Conservation (phyloP, 2,113 vertebrate species). For the Tichodroma muraria region DNA sequence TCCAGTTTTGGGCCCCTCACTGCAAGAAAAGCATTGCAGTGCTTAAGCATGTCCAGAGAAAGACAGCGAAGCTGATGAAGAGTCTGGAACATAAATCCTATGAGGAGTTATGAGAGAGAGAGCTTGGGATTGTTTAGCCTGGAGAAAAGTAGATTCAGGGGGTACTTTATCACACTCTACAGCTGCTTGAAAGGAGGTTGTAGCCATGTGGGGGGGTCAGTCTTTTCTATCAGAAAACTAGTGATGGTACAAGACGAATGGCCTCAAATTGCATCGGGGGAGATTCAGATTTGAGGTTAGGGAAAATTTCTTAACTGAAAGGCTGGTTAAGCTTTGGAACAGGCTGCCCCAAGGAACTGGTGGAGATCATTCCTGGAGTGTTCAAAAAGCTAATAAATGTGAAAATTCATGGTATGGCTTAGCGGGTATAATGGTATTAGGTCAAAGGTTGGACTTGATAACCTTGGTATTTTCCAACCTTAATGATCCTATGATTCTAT, state of each 20-base stretch:
- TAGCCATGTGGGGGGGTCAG: rapidly evolving
- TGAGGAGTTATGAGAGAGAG: background rate
- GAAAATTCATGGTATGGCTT: background rate
- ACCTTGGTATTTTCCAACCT: background rate
- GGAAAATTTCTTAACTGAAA: background rate
- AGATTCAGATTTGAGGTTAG: background rate
- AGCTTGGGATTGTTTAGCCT: background rate
- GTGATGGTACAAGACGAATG: background rate
- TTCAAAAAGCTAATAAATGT: background rate
- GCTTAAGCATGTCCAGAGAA: background rate
- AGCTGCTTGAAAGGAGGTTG: background rate
- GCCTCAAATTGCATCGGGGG: background rate
- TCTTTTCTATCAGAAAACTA: background rate
- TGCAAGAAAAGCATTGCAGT: background rate
- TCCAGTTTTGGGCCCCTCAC: background rate
- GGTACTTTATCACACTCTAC: background rate
- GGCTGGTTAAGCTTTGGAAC: background rate
- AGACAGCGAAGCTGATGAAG: rapidly evolving
- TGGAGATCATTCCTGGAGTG: background rate
- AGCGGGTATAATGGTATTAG: background rate
- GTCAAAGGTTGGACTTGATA: background rate
- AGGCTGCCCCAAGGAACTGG: background rate
- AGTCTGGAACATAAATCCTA: background rate
- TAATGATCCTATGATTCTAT: background rate
- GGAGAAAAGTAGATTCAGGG: background rate